These are phyloP conservation scores for Pyrrhura leucotis DNA, from an alignment of 2,797 vertebrate genomes.

Conservation along the genomic window DNA sequence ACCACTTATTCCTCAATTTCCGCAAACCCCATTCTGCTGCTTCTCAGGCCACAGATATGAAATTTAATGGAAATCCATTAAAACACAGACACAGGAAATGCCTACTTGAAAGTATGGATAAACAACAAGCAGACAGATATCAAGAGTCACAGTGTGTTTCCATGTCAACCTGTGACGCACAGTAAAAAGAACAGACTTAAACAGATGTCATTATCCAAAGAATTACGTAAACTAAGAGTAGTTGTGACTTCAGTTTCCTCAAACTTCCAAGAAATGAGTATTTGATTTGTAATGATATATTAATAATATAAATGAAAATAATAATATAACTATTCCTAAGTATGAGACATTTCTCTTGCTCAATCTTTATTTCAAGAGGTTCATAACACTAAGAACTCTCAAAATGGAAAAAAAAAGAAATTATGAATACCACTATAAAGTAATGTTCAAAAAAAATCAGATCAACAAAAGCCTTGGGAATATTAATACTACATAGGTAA, in stretches of 20 bases:
- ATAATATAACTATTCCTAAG: neutral
- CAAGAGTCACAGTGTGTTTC: neutral
- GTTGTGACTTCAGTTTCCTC: neutral
- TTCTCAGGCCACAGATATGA: neutral
- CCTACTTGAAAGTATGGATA: neutral
- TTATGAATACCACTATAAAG: neutral
- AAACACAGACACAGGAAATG: neutral
- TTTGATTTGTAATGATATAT: neutral
- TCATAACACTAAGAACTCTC: neutral
- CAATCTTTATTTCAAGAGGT: neutral
- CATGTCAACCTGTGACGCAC: neutral
- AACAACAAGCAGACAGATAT: neutral
- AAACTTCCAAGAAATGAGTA: neutral
- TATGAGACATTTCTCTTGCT: neutral
- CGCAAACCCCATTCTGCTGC: neutral
- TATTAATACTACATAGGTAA: neutral
- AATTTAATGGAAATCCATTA: neutral
- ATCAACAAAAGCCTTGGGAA: neutral
- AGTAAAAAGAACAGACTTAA: neutral
- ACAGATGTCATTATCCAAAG: neutral
- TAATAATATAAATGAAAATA: neutral
- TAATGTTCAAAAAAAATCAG: neutral
- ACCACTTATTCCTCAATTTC: neutral
- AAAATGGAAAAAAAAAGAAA: neutral
- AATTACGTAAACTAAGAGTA: neutral